These are phyloP conservation scores for Allacma fusca DNA, from an alignment of 2,888 invertebrate species.

Conservation along the genomic window DNA sequence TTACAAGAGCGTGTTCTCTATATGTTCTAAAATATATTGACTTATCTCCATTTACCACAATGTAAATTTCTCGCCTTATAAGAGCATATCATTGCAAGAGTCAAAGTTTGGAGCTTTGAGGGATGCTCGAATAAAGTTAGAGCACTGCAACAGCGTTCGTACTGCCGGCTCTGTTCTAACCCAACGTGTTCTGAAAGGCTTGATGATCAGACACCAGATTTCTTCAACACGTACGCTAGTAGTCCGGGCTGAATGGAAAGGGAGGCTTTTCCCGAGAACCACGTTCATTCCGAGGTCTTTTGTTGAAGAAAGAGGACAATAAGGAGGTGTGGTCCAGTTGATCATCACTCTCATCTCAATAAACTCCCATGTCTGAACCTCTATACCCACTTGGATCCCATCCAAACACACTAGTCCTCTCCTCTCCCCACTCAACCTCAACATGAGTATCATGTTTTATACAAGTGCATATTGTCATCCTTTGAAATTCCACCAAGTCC, in stretches of 20 bases:
- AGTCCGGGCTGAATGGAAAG: too few relatives aligned
- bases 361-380: slow-evolving; percentile 12
- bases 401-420: background rate
- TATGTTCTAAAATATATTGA: too few relatives aligned
- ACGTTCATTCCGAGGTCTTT: background rate
- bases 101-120: too few relatives aligned
- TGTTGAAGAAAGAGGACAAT: slow-evolving; percentile 16
- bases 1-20: too few relatives aligned
- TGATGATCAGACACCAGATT: too few relatives aligned
- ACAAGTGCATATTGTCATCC: background rate
- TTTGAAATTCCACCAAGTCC: background rate
- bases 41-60: too few relatives aligned
- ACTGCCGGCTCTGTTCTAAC: too few relatives aligned
- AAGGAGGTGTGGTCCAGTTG: slow-evolving; percentile 12
- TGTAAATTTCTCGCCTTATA: too few relatives aligned
- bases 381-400: background rate
- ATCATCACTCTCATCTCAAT: slow-evolving; percentile 9
- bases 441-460: slow-evolving; percentile 2
- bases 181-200: too few relatives aligned
- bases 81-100: too few relatives aligned
- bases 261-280: background rate
- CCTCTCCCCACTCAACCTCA: background rate
- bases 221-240: too few relatives aligned
- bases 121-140: background rate
- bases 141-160: too few relatives aligned